These are phyloP conservation scores for Seison nebaliae DNA, from an alignment of 1,140 invertebrate genomes.

Conservation along the genomic window DNA sequence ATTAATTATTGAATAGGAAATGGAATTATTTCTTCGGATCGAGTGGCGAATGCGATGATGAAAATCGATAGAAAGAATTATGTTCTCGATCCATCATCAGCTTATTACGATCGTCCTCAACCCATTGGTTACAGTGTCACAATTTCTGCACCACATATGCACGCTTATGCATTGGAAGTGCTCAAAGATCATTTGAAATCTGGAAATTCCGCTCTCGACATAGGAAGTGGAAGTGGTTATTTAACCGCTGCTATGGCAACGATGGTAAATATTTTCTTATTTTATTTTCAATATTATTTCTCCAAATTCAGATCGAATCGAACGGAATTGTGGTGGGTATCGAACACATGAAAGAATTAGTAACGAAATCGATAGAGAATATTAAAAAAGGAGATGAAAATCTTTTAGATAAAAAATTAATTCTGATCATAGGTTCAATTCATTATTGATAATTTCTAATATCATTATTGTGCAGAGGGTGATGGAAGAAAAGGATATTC, in stretches of 20 bases:
- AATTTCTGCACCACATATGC: slow-evolving; percentile 47
- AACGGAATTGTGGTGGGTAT: slow-evolving; percentile 54
- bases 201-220: slow-evolving; percentile 54
- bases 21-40: slow-evolving; percentile 2
- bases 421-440: slow-evolving; percentile 10
- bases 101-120: slow-evolving; percentile 10
- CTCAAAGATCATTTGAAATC: slow-evolving; percentile 50
- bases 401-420: slow-evolving; percentile 3
- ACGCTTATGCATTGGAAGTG: slow-evolving; percentile 69
- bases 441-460: background rate
- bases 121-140: slow-evolving; percentile 4
- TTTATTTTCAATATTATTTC: background rate
- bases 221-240: slow-evolving; percentile 79
- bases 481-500: slow-evolving; percentile 53
- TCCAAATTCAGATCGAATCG: slow-evolving; percentile 34
- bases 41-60: slow-evolving; percentile 10
- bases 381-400: slow-evolving; percentile 43
- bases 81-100: background rate
- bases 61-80: slow-evolving; percentile 3
- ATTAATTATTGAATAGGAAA: background rate
- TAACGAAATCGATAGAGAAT: slow-evolving; percentile 45
- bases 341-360: slow-evolving; percentile 64
- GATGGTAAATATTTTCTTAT: slow-evolving; percentile 34
- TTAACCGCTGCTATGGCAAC: slow-evolving; percentile 73
- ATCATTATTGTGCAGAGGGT: slow-evolving; percentile 31